Conservation (phyloP, 2,797 vertebrate species). For the Luscinia megarhynchos region DNA sequence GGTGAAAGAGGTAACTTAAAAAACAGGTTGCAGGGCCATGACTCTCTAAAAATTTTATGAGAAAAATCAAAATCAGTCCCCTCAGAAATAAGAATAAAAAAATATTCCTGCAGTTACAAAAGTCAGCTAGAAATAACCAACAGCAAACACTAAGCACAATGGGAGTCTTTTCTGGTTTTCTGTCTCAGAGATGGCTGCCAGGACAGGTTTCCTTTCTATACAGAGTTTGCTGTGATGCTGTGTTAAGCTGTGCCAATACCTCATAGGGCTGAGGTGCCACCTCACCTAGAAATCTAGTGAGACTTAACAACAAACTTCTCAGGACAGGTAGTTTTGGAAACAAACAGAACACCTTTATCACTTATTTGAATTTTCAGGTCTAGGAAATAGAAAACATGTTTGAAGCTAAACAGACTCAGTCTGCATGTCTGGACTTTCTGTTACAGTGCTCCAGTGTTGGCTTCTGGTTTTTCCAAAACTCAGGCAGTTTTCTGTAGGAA, state of each 20-base stretch:
- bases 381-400: background rate
- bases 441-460: accelerated
- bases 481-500: background rate
- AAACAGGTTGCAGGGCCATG: background rate
- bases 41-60: background rate
- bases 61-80: background rate
- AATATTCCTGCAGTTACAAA: background rate
- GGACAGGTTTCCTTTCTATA: background rate
- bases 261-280: background rate
- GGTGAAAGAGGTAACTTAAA: background rate
- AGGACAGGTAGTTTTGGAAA: background rate
- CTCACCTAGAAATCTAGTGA: background rate
- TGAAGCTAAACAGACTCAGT: background rate
- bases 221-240: background rate
- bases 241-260: background rate
- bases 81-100: background rate
- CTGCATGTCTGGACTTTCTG: background rate
- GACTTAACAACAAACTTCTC: background rate
- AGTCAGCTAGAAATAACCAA: background rate
- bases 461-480: background rate
- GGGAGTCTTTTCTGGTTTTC: background rate
- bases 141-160: background rate
- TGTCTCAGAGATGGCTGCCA: background rate
- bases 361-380: background rate
- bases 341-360: background rate